phyloP scores from a whole-genome alignment of 2,113 vertebrate genomes.

The Megaleporinus macrocephalus region DNA sequence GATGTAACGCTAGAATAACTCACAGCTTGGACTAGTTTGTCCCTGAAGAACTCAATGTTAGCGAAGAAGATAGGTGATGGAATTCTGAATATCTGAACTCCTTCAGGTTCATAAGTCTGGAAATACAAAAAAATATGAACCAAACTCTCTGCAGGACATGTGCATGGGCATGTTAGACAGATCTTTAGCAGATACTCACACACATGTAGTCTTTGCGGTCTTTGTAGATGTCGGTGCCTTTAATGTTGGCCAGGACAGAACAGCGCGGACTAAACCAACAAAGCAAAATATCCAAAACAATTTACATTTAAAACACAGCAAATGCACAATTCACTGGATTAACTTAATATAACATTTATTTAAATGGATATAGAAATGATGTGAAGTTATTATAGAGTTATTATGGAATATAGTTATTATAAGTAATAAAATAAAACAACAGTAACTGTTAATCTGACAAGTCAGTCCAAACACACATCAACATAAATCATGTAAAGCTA shows the following conservation, averaged over 20 bases:
- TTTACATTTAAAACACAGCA: background rate
- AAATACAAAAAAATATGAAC: slow-evolving; percentile 32
- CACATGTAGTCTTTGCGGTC: slow-evolving; percentile 88
- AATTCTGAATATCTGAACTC: slow-evolving; percentile 93
- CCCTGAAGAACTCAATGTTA: slow-evolving; percentile 88
- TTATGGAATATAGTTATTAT: no score
- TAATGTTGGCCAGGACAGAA: slow-evolving; percentile 86
- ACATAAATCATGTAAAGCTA: no score
- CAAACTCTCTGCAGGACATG: background rate
- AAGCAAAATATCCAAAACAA: background rate
- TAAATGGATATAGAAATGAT: no score
- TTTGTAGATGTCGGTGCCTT: slow-evolving; percentile 90
- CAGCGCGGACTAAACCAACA: slow-evolving; percentile 84
- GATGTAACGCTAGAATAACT: slow-evolving; percentile 58
- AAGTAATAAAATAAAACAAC: no score
- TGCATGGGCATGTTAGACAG: background rate
- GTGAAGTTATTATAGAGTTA: no score
- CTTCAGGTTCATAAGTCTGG: slow-evolving; percentile 88
- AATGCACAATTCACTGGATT: no score
- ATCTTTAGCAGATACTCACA: slow-evolving; percentile 74
- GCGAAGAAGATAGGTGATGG: slow-evolving; percentile 94
- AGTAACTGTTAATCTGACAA: no score
- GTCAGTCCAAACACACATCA: no score
- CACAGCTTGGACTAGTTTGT: slow-evolving; percentile 87
- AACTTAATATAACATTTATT: no score